Base-by-base conservation (phyloP, 2,113 vertebrate genomes). In the Xyliphius kryptos region DNA sequence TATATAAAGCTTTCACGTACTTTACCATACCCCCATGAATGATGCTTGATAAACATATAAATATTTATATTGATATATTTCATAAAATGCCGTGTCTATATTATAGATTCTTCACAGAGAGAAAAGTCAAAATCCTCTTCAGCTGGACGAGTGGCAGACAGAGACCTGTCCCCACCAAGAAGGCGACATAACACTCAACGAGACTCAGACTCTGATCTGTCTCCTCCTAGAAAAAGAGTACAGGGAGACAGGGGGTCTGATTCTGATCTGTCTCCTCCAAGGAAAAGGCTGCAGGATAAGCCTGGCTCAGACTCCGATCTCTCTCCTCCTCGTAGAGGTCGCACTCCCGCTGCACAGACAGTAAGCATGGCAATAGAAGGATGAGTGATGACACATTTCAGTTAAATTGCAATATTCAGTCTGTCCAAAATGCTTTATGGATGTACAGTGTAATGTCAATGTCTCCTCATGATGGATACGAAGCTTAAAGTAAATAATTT, bases 261-360 rank as follows among this genome's bases (percentile, higher is more conserved):
- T 36, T 69, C 3, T 36, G 84, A 84, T 44, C 72, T 84, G 26
- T 88, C 84, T 14, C 83, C 82, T 7, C 77, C 78, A 7, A 70
- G 79, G 17, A 63, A 58, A 36, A 69, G 37, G 47, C 0, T 5
- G 40, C 15, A 71, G 40, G 21, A 58, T 6, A 15, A 17, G 8
- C 67, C 40, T 0, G 1, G 58, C 5, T 74, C 79, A 0, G 81
- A 83, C 49, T 81, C 85, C 11, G 81, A 83, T 70, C 79, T 90
- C 7, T 89, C 84, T 48, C 86, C 85, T 13, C 88, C 91, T 52
- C 86, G 86, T 26, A 81, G 80, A 63, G 3, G 63, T 14, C 40
- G 9, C 9, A 43, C 61, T 22, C 21, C 65, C 12, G 60, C 49
- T 38, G 32, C 32, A 43, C 56, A 67, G 22, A 10, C 40, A 13